Evolutionary conservation across 1,140 invertebrate species (phyloP), one percentile per base, ranked within the genome.

Genomic region (Octopus sinensis): DNA sequence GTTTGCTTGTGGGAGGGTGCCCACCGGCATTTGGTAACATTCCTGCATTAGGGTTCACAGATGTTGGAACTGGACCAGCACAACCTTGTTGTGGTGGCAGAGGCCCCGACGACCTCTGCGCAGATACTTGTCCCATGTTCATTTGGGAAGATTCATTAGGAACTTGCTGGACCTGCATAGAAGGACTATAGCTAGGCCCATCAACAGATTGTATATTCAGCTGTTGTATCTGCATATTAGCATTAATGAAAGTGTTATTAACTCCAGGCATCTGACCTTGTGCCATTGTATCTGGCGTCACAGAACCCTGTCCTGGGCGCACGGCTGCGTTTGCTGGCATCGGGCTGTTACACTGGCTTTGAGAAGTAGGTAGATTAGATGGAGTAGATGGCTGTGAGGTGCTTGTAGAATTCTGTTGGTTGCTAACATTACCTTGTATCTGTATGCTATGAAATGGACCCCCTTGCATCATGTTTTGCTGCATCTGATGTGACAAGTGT

Each of bases 181-280:
- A 82, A 10, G 88, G 83, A 79, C 80, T 78, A 73, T 84, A 84
- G 43, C 81, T 80, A 77, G 83, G 85, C 5, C 84, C 82, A 78
- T 89, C 86, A 81, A 90, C 90, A 86, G 90, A 92, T 86, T 92
- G 92, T 83, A 92, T 92, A 85, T 92, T 92, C 80, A 92, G 87
- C 83, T 92, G 92, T 82, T 92, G 90, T 75, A 92, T 92, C 30
- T 13, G 68, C 90, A 92, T 92, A 56, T 91, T 91, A 23, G 90
- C 89, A 88, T 92, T 92, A 10, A 92, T 91, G 86, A 90, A 92
- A 10, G 92, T 92, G 85, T 92, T 92, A 85, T 92, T 92, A 30
- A 92, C 91, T 84, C 88, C 68, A 73, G 68, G 68, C 7, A 73
- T 73, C 30, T 13, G 68, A 73, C 68, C 68, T 73, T 73, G 68